Evolutionary conservation across 2,888 invertebrate genomes (phyloP).

Genomic region (Pheosia gnoma): DNA sequence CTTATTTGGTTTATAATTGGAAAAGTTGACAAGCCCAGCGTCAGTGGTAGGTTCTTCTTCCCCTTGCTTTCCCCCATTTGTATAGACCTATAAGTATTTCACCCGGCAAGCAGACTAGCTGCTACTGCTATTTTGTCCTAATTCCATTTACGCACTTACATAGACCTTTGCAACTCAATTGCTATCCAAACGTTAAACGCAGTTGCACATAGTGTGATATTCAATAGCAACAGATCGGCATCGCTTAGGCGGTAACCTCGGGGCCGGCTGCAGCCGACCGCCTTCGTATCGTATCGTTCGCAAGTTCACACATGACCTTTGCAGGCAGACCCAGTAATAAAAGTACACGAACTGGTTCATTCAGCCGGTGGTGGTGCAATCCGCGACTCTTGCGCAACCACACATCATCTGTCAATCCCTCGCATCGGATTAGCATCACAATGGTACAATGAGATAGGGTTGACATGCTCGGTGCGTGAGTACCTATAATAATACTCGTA

Average conservation of each 20-base stretch:
- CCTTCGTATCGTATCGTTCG: constrained; percentile 15
- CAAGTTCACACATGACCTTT: constrained; percentile 50
- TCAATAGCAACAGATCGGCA: not conserved
- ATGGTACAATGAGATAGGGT: constrained; percentile 61
- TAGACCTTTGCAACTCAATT: too few species aligned
- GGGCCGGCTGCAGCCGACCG: not conserved
- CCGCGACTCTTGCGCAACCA: constrained; percentile 55
- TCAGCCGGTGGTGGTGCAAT: constrained; percentile 47
- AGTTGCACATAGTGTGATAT: not conserved
- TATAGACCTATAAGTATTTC: too few species aligned
- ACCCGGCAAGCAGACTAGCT: too few species aligned
- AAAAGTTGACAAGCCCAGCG: too few species aligned
- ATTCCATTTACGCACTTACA: too few species aligned
- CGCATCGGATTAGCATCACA: constrained; percentile 70
- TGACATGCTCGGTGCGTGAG: constrained; percentile 10
- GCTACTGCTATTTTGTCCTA: too few species aligned
- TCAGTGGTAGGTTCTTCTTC: too few species aligned
- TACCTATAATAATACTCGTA: not conserved
- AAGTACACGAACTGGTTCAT: constrained; percentile 45
- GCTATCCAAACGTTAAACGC: too few species aligned
- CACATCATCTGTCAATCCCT: constrained; percentile 69
- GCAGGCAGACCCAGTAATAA: constrained; percentile 33
- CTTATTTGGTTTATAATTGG: too few species aligned
- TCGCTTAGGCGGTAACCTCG: not conserved
- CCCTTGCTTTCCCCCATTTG: too few species aligned